Base-by-base conservation (phyloP, 2,797 vertebrate species). In the Tenualosa thibaudeaui region DNA sequence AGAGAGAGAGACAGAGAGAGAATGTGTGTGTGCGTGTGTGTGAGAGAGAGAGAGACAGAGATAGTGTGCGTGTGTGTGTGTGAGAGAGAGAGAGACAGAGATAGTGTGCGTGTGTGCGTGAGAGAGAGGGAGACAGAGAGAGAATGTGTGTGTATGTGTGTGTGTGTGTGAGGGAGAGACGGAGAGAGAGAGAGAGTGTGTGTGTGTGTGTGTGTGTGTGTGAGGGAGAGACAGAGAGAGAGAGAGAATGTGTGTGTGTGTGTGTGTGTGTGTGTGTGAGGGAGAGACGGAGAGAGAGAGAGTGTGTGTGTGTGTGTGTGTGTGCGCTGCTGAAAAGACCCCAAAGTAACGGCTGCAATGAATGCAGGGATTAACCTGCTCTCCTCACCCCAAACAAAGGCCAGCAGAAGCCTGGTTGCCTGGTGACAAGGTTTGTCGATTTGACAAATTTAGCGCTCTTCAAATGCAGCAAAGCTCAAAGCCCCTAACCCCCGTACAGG, bases 361-460 rank as follows among this genome's bases (percentile, higher is more conserved):
- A 96, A 96, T 96, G 95, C 95, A 96, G 94, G 93, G 96, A 97
- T 97, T 97, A 97, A 96, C 91, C 93, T 89, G 94, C 94, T 96
- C 96, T 97, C 97, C 96, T 97, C 96, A 96, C 95, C 96, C 86
- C 81, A 89, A 93, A 96, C 95, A 96, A 96, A 97, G 94, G 94
- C 96, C 93, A 95, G 94, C 96, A 97, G 95, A 96, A 96, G 97
- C 95, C 95, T 95, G 94, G 96, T 97, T 96, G 96, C 96, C 94
- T 92, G 92, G 96, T 96, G 95, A 95, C 90, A 90, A 89, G 89
- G 90, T 92, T 94, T 92, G 93, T 91, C 93, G 91, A 92, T 92
- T 88, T 91, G 90, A 90, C 60, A 3, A 62, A 78, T 60, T 49
- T n/a, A 60, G 26, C 71, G 19, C 12, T 75, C 37, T 51, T 82